Conservation (phyloP, 2,113 vertebrate genomes). For the Diphyllodes magnificus region DNA sequence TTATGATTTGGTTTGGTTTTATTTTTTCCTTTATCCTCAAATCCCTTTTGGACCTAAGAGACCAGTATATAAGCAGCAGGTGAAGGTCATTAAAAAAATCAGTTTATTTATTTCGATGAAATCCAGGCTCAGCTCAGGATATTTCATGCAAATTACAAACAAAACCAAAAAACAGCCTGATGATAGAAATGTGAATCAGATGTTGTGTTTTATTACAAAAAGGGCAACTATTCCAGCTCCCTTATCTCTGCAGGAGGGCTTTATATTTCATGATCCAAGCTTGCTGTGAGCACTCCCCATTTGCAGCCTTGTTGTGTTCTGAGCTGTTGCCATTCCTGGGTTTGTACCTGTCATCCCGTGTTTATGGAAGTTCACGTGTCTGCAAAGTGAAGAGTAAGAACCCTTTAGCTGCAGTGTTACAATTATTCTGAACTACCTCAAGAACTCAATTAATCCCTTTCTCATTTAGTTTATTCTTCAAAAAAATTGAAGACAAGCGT, state of each 20-base stretch:
- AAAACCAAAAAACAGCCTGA: not conserved
- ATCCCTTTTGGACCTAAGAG: not conserved
- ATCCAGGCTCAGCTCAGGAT: not conserved
- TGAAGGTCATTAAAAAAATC: not conserved
- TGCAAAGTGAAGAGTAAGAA: not conserved
- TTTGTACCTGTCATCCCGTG: not conserved
- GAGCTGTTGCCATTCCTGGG: not conserved
- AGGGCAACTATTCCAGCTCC: not conserved
- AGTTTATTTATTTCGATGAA: not conserved
- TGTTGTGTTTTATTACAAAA: not conserved
- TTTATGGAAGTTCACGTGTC: not conserved
- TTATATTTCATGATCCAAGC: not conserved
- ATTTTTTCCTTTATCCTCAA: not conserved
- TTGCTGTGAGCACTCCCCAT: not conserved
- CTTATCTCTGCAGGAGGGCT: not conserved
- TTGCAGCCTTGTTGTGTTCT: not conserved
- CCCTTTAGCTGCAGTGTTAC: not conserved
- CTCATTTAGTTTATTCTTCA: not conserved
- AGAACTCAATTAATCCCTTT: not conserved
- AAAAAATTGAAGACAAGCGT: not conserved
- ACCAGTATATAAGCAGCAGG: not conserved
- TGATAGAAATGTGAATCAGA: not conserved
- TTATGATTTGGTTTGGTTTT: not conserved
- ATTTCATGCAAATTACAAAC: not conserved
- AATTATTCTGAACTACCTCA: not conserved